Conservation (phyloP, 2,113 vertebrate species). For the Rhadina sibilatrix region DNA sequence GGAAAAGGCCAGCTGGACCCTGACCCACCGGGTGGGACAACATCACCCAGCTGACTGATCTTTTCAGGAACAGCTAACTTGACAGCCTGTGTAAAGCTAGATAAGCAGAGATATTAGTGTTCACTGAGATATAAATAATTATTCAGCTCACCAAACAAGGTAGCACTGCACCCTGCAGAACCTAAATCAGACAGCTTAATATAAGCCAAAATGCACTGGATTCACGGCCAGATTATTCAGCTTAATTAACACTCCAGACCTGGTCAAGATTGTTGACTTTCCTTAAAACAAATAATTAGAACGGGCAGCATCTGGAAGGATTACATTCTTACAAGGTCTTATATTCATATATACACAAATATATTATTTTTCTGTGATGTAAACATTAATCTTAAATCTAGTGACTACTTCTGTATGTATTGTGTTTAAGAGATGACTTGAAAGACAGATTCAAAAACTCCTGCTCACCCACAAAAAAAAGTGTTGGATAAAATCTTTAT, state of each 20-base stretch:
- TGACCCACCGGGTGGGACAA: conserved; percentile 31
- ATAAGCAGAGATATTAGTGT: conserved; percentile 53
- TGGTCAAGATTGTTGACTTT: conserved; percentile 4
- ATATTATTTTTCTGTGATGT: background rate
- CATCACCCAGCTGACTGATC: background rate
- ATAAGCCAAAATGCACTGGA: conserved; percentile 45
- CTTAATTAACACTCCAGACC: conserved; percentile 34
- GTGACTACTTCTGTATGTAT: background rate
- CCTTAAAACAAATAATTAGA: conserved; percentile 32
- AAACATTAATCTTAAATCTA: background rate
- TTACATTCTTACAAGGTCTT: background rate
- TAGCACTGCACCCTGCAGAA: conserved; percentile 51
- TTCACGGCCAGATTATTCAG: conserved; percentile 57
- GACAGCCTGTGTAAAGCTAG: conserved; percentile 62
- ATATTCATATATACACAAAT: background rate
- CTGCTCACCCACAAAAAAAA: background rate
- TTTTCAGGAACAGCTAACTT: conserved; percentile 24
- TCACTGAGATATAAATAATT: conserved; percentile 70
- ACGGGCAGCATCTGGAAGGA: background rate
- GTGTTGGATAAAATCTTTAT: background rate
- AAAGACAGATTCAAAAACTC: background rate
- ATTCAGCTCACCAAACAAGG: conserved; percentile 56
- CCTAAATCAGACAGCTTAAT: conserved; percentile 48
- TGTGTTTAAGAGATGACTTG: background rate
- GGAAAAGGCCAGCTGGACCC: conserved; percentile 29